A percentile compares a stretch with the other conserved stretches of the same genome.
Conservation (phyloP, 2,113 vertebrate species). For the Dolichallabes microphthalmus region DNA sequence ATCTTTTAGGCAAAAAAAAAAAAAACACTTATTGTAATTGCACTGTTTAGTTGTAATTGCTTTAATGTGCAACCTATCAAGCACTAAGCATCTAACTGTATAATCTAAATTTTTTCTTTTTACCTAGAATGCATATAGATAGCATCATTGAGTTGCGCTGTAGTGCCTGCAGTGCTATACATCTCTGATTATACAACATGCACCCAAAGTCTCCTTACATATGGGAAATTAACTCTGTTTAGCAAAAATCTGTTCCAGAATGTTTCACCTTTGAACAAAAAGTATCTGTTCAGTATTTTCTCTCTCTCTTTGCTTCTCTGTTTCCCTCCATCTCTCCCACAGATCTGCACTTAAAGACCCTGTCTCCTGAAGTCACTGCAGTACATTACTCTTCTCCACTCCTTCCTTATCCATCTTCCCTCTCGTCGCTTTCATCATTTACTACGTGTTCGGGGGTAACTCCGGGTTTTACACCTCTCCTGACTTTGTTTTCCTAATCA, state of each 20-base stretch:
- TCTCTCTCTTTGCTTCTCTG: background rate
- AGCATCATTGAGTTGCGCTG: background rate
- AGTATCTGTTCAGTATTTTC: constrained; percentile 11
- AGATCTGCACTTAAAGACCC: background rate
- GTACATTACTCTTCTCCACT: constrained; percentile 21
- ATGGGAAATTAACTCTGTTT: no score
- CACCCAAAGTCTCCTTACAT: no score
- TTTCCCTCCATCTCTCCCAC: background rate
- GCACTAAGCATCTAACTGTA: background rate
- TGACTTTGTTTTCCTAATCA: constrained; percentile 43
- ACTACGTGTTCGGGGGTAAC: constrained; percentile 3
- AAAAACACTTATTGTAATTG: background rate
- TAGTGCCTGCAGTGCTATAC: background rate
- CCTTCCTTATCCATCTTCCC: constrained; percentile 28
- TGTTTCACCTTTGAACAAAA: constrained; percentile 29
- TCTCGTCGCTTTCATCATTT: constrained; percentile 37
- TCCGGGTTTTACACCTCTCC: constrained; percentile 13
- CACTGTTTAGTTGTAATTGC: background rate
- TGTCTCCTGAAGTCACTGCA: constrained; percentile 38
- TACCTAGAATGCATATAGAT: background rate
- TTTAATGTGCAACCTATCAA: background rate
- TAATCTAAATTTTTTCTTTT: no score
- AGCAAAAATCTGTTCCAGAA: background rate
- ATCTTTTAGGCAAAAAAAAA: background rate
- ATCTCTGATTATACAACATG: background rate